These are phyloP conservation scores for Drosophila mauritiana DNA, from an alignment of 1,140 invertebrate genomes.

Conservation along the genomic window DNA sequence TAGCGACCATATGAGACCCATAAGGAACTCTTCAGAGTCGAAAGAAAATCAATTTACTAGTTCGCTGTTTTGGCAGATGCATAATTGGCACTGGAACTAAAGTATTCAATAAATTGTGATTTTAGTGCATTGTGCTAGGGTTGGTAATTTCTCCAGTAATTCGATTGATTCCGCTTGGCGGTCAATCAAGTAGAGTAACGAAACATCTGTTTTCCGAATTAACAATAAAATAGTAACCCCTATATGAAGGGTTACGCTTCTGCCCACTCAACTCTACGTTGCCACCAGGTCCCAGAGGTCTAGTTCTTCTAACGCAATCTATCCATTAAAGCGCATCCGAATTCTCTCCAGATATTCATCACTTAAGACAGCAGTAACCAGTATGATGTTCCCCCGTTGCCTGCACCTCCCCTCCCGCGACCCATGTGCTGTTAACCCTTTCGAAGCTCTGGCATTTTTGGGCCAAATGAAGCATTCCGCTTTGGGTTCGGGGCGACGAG, in stretches of 20 bases:
- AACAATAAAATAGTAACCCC: conserved; percentile 20
- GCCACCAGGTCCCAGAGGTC: conserved; percentile 25
- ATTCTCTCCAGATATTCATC: conserved; percentile 70
- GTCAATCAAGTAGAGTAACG: conserved; percentile 44
- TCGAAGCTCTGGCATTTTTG: conserved; percentile 52
- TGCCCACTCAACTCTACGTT: conserved; percentile 14
- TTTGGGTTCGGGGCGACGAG: conserved; percentile 32
- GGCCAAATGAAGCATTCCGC: conserved; percentile 71
- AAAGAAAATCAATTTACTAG: too few relatives aligned
- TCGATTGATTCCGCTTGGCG: conserved; percentile 45
- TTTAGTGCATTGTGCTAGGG: background rate
- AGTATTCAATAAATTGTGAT: background rate
- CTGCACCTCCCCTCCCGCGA: background rate
- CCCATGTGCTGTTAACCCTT: conserved; percentile 30
- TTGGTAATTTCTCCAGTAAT: conserved; percentile 5
- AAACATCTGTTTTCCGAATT: conserved; percentile 49
- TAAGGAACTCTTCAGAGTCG: too few relatives aligned
- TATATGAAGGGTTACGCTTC: background rate
- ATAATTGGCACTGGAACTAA: conserved; percentile 1
- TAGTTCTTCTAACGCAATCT: conserved; percentile 43
- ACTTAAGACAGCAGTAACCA: conserved; percentile 62
- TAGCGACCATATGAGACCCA: too few relatives aligned
- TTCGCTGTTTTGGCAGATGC: background rate
- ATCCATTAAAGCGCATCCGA: conserved; percentile 50
- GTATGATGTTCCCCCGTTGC: conserved; percentile 16